phyloP scores from a whole-genome alignment of 2,888 invertebrate genomes.

The Eupsilia transversa region DNA sequence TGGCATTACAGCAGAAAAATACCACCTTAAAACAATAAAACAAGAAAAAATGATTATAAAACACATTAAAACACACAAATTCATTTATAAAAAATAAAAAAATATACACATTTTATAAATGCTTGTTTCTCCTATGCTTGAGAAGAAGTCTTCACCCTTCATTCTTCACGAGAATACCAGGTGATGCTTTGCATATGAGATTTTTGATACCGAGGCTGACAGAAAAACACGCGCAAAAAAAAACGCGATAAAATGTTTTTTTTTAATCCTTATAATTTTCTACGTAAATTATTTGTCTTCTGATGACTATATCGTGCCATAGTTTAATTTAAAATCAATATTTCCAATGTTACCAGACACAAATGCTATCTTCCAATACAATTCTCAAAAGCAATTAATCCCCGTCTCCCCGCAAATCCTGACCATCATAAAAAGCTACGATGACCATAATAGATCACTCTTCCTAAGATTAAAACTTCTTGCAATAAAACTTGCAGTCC shows the following conservation, averaged over 20 bases:
- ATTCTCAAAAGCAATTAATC: slow-evolving; percentile 40
- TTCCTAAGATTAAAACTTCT: slow-evolving; percentile 58
- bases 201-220: too few relatives aligned
- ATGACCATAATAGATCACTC: slow-evolving; percentile 56
- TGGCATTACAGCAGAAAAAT: too few relatives aligned
- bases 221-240: too few relatives aligned
- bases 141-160: not conserved
- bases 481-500: slow-evolving; percentile 51
- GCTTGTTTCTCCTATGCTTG: not conserved
- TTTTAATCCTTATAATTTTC: too few relatives aligned
- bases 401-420: slow-evolving; percentile 19
- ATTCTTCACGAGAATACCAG: not conserved
- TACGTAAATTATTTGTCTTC: too few relatives aligned
- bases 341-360: not conserved
- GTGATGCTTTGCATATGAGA: too few relatives aligned
- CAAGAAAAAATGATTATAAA: too few relatives aligned
- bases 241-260: too few relatives aligned
- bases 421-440: slow-evolving; percentile 41
- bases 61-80: too few relatives aligned
- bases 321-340: not conserved
- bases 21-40: too few relatives aligned
- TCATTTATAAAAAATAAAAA: too few relatives aligned
- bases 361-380: slow-evolving; percentile 5
- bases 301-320: too few relatives aligned
- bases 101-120: not conserved